Evolutionary conservation across 2,113 vertebrate species (phyloP), one percentile per base, ranked within the genome.

Genomic region (Dicrurus megarhynchus): DNA sequence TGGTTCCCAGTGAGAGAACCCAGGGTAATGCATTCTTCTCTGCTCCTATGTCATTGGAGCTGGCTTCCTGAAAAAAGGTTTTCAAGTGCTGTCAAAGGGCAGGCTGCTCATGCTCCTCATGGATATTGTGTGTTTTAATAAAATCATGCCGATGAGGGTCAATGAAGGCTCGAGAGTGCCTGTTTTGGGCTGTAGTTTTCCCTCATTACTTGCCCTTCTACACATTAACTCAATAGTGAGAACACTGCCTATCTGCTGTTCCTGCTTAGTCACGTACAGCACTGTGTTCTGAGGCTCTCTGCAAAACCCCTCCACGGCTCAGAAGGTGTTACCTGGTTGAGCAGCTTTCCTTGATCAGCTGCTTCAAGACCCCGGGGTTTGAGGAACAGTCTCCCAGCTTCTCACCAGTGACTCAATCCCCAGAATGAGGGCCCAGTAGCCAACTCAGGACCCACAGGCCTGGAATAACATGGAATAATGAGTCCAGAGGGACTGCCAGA

Each of bases 131-230:
- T 11, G 6, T 63, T 84, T 77, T 23, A 83, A 39, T 59, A 80
- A 50, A 77, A 88, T 39, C 10, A 18, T 15, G 16, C 22, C n/a
- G 22, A 49, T 22, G 41, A 52, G 41, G 4, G 28, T 46, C 35
- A 84, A 2, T 11, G 33, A 89, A 77, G 50, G 35, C 33, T 65
- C 0, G 0, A 85, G 33, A 67, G 21, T n/a, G 11, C 1, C 3
- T 76, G 28, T 37, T 85, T 41, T 49, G n/a, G 53, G 65, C 28
- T 65, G 27, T 17, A 39, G 44, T 49, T 93, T 82, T 53, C 33
- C 18, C 41, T 52, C 44, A n/a, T 65, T 53, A 50, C 46, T 61
- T 27, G 13, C 23, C 12, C n/a, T 68, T 82, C 46, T 59, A 37
- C 35, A 52, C 7, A 1, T 49, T 49, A 74, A 84, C 7, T 39